phyloP scores from a whole-genome alignment of 1,140 invertebrate species.

The Lepidotrigona ventralis region DNA sequence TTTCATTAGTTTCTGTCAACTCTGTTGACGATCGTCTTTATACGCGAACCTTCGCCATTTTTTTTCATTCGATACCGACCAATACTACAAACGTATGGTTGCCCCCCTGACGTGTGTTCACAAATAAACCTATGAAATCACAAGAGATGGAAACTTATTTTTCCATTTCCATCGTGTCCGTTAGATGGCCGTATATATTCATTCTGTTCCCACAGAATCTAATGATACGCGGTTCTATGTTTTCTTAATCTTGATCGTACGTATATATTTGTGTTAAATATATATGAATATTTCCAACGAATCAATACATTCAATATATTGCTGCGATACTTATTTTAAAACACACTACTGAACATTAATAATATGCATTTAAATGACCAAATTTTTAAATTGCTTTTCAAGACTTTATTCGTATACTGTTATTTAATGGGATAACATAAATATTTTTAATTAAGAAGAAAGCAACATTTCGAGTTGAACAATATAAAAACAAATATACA shows the following conservation, averaged over 20 bases:
- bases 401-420: constrained; percentile 34
- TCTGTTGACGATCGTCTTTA: constrained; percentile 47
- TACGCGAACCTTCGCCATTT: constrained; percentile 53
- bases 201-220: neutral
- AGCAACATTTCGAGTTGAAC: neutral
- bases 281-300: neutral
- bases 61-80: constrained; percentile 23
- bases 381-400: constrained; percentile 10
- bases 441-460: neutral
- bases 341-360: neutral
- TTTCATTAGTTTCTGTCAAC: constrained; percentile 45
- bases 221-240: neutral
- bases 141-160: constrained; percentile 31
- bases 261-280: neutral
- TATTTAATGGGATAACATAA: constrained; percentile 3
- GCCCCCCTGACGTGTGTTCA: constrained; percentile 53
- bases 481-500: neutral
- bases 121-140: constrained; percentile 49
- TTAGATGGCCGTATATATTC: constrained; percentile 49
- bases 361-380: neutral
- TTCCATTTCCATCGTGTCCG: constrained; percentile 36
- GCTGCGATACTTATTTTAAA: neutral
- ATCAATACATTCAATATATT: neutral
- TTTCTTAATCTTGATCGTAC: no score
- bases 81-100: constrained; percentile 11